Conservation (phyloP, 2,888 invertebrate genomes). For the Drosophila demipolita region DNA sequence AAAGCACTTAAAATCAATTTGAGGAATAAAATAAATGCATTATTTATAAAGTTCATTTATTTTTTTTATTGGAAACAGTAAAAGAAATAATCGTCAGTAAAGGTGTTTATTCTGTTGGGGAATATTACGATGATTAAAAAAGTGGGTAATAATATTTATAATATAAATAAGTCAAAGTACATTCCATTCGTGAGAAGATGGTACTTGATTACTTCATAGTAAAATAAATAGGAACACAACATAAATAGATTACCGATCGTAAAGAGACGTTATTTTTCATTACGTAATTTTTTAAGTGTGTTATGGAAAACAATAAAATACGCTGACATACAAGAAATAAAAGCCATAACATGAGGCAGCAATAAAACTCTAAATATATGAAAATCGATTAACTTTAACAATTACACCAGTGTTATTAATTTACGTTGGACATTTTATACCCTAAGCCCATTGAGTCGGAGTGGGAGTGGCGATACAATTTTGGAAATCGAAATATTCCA, state of each 20-base stretch:
- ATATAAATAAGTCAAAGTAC: background rate
- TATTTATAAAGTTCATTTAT: background rate
- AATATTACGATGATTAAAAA: background rate
- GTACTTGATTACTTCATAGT: too few species aligned
- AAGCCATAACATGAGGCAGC: constrained; percentile 91
- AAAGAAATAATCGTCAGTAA: background rate
- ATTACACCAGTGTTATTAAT: background rate
- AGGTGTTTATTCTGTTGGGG: background rate
- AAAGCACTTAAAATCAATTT: background rate
- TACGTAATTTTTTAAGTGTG: constrained; percentile 47
- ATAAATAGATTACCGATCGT: constrained; percentile 23
- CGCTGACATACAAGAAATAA: constrained; percentile 85
- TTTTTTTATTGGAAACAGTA: background rate
- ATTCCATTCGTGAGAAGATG: background rate
- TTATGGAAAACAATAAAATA: constrained; percentile 51
- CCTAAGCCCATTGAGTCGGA: background rate
- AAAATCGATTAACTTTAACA: constrained; percentile 87
- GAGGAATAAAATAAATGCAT: background rate
- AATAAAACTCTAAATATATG: constrained; percentile 93
- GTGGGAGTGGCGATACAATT: too few species aligned
- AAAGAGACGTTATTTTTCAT: constrained; percentile 25
- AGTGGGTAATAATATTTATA: background rate
- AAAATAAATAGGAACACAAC: background rate
- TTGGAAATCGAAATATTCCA: too few species aligned
- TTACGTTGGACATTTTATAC: constrained; percentile 7